These are phyloP conservation scores for Sinhomidia bicolor DNA, from an alignment of 2,888 invertebrate species.

Conservation along the genomic window DNA sequence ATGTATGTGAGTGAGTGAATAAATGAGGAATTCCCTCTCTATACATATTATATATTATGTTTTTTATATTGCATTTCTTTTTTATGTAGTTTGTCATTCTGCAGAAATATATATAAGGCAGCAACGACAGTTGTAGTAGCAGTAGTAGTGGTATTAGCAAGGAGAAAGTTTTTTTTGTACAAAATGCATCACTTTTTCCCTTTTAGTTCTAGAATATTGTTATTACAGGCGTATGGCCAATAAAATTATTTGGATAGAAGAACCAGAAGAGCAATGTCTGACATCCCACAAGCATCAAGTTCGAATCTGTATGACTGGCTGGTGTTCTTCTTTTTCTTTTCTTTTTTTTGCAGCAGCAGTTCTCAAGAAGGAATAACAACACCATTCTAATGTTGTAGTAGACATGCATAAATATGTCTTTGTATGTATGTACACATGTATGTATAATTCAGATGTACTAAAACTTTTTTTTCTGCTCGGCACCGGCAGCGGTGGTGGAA, in stretches of 20 bases:
- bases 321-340: background rate
- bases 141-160: background rate
- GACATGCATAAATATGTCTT: background rate
- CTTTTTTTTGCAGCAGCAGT: background rate
- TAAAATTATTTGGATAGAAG: slow-evolving; percentile 68
- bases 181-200: slow-evolving; percentile 43
- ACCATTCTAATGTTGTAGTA: slow-evolving; percentile 20
- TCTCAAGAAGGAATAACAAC: too few species aligned
- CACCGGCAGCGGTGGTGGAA: slow-evolving; percentile 32
- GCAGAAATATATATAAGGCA: background rate
- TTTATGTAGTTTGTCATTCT: slow-evolving; percentile 53
- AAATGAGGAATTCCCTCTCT: slow-evolving; percentile 20
- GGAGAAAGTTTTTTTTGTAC: slow-evolving; percentile 63
- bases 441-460: slow-evolving; percentile 20
- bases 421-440: background rate
- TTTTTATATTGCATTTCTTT: slow-evolving; percentile 24
- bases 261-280: slow-evolving; percentile 54
- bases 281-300: slow-evolving; percentile 59
- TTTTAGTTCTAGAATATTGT: slow-evolving; percentile 53
- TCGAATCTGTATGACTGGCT: slow-evolving; percentile 42
- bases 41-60: too few species aligned
- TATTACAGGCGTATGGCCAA: slow-evolving; percentile 67
- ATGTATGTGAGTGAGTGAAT: too few species aligned
- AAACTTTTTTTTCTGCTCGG: background rate
- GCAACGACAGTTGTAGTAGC: background rate